phyloP scores from a whole-genome alignment of 2,113 vertebrate species.

The Trogon melanurus region DNA sequence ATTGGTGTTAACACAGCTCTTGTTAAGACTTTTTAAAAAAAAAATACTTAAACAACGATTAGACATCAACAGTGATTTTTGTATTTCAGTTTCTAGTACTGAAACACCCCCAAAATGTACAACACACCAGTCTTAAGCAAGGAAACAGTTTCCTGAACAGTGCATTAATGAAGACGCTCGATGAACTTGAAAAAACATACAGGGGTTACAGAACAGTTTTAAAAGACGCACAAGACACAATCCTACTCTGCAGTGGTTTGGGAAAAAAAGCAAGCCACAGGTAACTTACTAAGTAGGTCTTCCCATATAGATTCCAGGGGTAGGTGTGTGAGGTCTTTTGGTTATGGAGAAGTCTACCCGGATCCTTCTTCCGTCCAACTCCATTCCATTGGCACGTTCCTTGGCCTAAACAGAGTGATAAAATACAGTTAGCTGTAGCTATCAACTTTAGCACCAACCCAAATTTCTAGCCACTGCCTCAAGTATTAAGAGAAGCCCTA shows the following conservation, averaged over 20 bases:
- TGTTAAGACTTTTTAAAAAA: background rate
- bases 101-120: background rate
- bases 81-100: background rate
- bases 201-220: background rate
- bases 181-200: background rate
- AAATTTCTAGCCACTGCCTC: background rate
- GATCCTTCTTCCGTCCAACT: constrained; percentile 93
- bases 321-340: constrained; percentile 94
- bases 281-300: constrained; percentile 92
- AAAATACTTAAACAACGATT: background rate
- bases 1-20: background rate
- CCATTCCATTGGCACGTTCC: constrained; percentile 96
- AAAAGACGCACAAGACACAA: background rate
- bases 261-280: background rate
- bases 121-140: background rate
- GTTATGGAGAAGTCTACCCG: constrained; percentile 97
- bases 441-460: background rate
- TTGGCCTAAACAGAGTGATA: constrained; percentile 81
- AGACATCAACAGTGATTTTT: background rate
- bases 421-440: background rate
- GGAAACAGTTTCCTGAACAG: background rate
- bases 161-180: background rate
- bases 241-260: background rate
- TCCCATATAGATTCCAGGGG: constrained; percentile 98
- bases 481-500: background rate